Conservation (phyloP, 92 coral and sea anemone genomes). For the Ricordea florida region DNA sequence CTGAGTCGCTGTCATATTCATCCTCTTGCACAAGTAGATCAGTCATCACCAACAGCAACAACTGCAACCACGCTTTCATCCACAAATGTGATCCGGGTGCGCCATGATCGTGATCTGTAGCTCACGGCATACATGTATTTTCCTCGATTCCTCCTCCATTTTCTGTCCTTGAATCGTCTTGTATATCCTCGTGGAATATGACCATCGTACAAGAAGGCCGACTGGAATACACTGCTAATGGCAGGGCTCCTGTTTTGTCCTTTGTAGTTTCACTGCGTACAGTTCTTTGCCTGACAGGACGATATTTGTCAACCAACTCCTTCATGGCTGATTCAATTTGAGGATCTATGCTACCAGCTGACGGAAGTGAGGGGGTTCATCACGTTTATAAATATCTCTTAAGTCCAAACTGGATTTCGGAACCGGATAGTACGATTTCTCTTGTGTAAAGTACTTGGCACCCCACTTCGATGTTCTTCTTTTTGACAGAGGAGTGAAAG, state of each 20-base stretch:
- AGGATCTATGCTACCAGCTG: slow-evolving; percentile 32
- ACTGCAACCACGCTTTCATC: slow-evolving; percentile 25
- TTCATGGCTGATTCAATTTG: slow-evolving; percentile 19
- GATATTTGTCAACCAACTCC: slow-evolving; percentile 14
- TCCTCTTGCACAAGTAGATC: slow-evolving; percentile 14
- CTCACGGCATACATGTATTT: slow-evolving; percentile 17
- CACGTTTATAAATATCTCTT: too few relatives aligned
- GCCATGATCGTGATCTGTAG: slow-evolving; percentile 30
- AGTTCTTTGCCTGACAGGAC: slow-evolving; percentile 9
- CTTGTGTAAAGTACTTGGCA: too few relatives aligned
- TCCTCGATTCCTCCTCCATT: slow-evolving; percentile 20
- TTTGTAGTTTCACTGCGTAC: too few relatives aligned
- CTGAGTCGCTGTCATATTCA: slow-evolving; percentile 25
- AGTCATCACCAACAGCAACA: slow-evolving; percentile 20
- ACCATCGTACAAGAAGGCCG: slow-evolving; percentile 15
- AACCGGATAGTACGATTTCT: too few relatives aligned
- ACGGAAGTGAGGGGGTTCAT: neutral
- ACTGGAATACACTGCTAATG: slow-evolving; percentile 19
- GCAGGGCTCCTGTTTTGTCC: slow-evolving; percentile 26
- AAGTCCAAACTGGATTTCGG: too few relatives aligned
- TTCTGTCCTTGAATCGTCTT: slow-evolving; percentile 28
- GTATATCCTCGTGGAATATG: slow-evolving; percentile 17
- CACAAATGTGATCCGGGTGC: slow-evolving; percentile 28
- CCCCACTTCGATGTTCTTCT: too few relatives aligned
- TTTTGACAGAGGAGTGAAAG: too few relatives aligned